Base-by-base conservation (phyloP, 2,797 vertebrate genomes). In the Catamblyrhynchus diadema region DNA sequence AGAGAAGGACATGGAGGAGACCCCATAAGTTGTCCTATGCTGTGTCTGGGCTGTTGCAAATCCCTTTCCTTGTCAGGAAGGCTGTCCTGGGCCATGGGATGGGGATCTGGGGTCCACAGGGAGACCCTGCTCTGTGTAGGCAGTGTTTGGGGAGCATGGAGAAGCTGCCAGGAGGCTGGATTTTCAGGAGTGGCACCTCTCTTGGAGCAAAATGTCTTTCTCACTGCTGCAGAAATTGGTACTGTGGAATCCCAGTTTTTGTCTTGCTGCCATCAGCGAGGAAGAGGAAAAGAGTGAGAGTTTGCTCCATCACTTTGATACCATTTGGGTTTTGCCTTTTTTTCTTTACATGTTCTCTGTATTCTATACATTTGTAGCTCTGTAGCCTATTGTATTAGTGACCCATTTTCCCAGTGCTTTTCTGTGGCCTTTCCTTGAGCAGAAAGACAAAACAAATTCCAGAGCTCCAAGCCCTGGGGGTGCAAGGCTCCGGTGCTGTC, bases 51-150 rank as follows among this genome's bases (percentile, higher is more conserved):
- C 56, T 80, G 51, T 35, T 86, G 57, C 13, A 61, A 27, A 66
- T n/a, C 18, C 3, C 62, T 44, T 75, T 91, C 50, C 24, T 60
- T 28, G 27, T 32, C 39, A 80, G 32, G 30, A 45, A 39, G 9
- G 44, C 54, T 44, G 28, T 48, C 32, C 62, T 67, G 35, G 2
- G 3, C 33, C 1, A 0, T 0, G 25, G 50, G 25, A 65, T 42
- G 33, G 50, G 35, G 65, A 16, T 47, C 65, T 59, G 62, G 15
- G 57, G 30, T 39, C 27, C 6, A 5, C 21, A 73, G n/a, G 60
- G 47, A 73, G 27, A 30, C 25, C 9, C 41, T 94, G 33, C 15
- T 53, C 25, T 35, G 10, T 0, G 1, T 4, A 24, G 53, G 19
- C 44, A 54, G 8, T 30, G 23, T 47, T 73, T 61, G 28, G 56